phyloP scores from a whole-genome alignment of 2,888 invertebrate species.

The Tinea trinotella region DNA sequence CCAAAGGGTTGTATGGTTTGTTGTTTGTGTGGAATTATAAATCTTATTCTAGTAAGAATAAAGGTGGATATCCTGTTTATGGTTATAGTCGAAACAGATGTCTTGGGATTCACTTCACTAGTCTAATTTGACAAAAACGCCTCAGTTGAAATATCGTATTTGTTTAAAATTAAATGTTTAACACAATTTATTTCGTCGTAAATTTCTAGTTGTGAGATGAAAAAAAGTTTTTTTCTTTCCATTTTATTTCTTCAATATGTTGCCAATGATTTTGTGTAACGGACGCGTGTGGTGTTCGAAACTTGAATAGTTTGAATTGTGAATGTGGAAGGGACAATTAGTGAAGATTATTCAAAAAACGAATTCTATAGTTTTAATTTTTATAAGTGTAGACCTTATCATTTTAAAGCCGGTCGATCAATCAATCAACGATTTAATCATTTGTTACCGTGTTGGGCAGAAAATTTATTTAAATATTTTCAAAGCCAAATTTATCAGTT shows the following conservation, averaged over 20 bases:
- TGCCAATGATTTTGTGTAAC: conserved; percentile 24
- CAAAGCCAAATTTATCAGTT: too few species aligned
- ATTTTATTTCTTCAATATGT: conserved; percentile 30
- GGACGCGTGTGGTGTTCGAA: conserved; percentile 26
- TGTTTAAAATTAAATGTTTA: conserved; percentile 43
- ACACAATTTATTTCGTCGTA: conserved; percentile 2
- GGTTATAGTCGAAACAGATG: conserved; percentile 33
- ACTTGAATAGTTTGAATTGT: neutral
- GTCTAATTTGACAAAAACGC: conserved; percentile 67
- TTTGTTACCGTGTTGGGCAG: too few species aligned
- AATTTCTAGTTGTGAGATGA: neutral
- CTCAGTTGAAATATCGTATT: conserved; percentile 54
- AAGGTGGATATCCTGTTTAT: conserved; percentile 25
- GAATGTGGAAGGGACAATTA: neutral
- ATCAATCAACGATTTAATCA: too few species aligned
- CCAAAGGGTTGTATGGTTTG: neutral
- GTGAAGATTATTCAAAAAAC: neutral
- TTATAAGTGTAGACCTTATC: too few species aligned
- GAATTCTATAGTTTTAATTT: neutral
- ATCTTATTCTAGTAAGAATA: neutral
- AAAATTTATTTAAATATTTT: neutral
- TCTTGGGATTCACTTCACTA: conserved; percentile 50
- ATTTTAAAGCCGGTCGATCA: too few species aligned
- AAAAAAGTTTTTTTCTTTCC: neutral
- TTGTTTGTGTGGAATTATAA: neutral